Evolutionary conservation across 1,140 invertebrate genomes (phyloP), one percentile per base, ranked within the genome.

Genomic region (Harpegnathos saltator): DNA sequence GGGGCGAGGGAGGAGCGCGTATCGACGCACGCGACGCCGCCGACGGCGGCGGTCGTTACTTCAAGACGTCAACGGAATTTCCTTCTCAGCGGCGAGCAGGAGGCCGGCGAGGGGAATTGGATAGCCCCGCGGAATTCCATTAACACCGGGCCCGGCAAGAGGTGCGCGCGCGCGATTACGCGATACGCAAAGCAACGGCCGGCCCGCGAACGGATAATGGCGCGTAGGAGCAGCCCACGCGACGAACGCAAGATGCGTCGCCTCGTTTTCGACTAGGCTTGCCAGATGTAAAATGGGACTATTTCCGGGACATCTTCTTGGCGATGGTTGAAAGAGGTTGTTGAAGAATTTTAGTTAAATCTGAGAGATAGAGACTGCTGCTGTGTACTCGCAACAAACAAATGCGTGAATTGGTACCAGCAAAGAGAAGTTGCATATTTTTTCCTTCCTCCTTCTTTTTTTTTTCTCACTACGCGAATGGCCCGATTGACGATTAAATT

Each of bases 51-150:
- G 61, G 54, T 12, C 85, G 63, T 87, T 78, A 83, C 73, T 87
- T 87, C 86, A 86, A 54, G 80, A 87, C 82, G 68, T 50, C 65
- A 44, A 26, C 15, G 68, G 85, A 87, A 84, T 87, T 87, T 48
- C 85, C 56, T 74, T 44, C 11, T 83, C 65, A 68, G 73, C 66
- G 56, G 80, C 73, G 68, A 87, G 84, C 54, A 71, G 85, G 63
- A 68, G 73, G 56, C 48, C 48, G 77, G 38, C n/a, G 62, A 74
- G 85, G 69, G 38, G 11, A 86, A 86, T 87, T 87, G 87, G 81
- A 87, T 84, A 83, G 85, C 84, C 81, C 61, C 7, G 56, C 54
- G 63, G 68, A 86, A 87, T 87, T 73, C 86, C 68, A 87, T 87
- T 84, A n/a, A n/a, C n/a, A 84, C 81, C 9, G 22, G 9, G 14